A percentile compares a stretch with the other conserved stretches of the same genome.
These are phyloP conservation scores for Branchellion lobata DNA, from an alignment of 2,888 invertebrate species.

Conservation along the genomic window DNA sequence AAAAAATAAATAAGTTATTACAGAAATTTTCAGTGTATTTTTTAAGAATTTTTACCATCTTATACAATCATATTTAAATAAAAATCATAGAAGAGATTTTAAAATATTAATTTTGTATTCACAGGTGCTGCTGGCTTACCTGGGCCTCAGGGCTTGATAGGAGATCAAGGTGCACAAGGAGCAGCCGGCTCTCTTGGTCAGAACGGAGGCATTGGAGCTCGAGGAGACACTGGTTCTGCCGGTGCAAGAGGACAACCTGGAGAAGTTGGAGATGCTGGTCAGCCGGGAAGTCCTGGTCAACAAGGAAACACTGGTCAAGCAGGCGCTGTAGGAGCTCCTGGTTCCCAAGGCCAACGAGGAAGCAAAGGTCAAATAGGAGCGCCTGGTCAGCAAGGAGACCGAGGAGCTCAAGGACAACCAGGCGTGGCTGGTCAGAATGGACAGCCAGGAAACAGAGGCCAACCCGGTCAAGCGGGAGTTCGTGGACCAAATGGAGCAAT, in stretches of 20 bases:
- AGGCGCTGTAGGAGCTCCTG: constrained; percentile 43
- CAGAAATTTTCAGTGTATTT: too few species aligned
- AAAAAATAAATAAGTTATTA: too few species aligned
- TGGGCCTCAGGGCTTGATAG: not conserved
- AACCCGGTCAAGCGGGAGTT: not conserved
- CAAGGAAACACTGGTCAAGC: constrained; percentile 35
- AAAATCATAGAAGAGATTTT: too few species aligned
- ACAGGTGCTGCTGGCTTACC: not conserved
- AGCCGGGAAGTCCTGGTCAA: constrained; percentile 1
- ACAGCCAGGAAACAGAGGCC: constrained; percentile 31
- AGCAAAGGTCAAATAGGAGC: constrained; percentile 29
- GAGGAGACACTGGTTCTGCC: not conserved
- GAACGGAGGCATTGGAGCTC: not conserved
- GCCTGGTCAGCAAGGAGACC: constrained; percentile 34
- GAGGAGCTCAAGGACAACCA: constrained; percentile 42
- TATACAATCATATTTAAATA: too few species aligned
- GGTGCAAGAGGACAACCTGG: not conserved
- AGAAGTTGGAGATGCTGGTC: not conserved
- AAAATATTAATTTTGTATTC: not conserved
- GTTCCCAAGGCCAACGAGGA: constrained; percentile 25
- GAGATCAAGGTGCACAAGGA: constrained; percentile 25
- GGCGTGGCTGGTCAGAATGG: constrained; percentile 47
- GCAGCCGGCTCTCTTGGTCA: constrained; percentile 14
- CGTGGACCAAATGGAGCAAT: not conserved
- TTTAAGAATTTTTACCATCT: too few species aligned